phyloP scores from a whole-genome alignment of 2,888 invertebrate genomes.

The Entomobrya proxima region DNA sequence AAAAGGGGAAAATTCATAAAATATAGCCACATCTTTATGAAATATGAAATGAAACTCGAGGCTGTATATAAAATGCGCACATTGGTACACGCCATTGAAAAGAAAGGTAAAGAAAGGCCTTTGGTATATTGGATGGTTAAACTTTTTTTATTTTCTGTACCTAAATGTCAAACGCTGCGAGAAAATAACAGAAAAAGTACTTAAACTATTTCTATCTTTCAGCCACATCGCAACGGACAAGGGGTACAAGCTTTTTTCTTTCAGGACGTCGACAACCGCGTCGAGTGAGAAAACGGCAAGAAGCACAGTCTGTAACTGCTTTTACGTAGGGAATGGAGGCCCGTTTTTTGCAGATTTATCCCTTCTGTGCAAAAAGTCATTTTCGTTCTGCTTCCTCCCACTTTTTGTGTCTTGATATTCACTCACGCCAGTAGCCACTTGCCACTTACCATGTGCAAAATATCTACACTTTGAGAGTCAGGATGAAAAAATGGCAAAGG shows the following conservation, averaged over 20 bases:
- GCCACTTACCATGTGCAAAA: neutral
- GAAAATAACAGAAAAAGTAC: conserved; percentile 13
- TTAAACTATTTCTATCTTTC: neutral
- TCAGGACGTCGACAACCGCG: neutral
- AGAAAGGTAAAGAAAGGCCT: neutral
- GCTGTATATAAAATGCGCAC: too few relatives aligned
- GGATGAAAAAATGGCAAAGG: too few relatives aligned
- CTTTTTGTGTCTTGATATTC: neutral
- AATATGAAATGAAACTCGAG: too few relatives aligned
- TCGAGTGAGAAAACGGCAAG: conserved; percentile 10
- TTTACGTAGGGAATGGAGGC: neutral
- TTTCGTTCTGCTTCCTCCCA: neutral
- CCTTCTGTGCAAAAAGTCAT: neutral
- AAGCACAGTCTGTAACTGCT: too few relatives aligned
- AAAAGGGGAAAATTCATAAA: too few relatives aligned
- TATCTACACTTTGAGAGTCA: too few relatives aligned
- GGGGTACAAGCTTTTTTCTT: neutral
- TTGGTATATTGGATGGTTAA: too few relatives aligned
- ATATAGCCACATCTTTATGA: too few relatives aligned
- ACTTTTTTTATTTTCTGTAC: neutral
- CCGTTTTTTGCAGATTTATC: conserved; percentile 25
- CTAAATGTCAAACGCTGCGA: conserved; percentile 13
- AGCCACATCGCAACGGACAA: neutral
- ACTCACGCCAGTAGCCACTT: too few relatives aligned
- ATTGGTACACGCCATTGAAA: neutral